Evolutionary conservation across 2,113 vertebrate species (phyloP), one percentile per base, ranked within the genome.

Genomic region (Drymodes brunneopygia): DNA sequence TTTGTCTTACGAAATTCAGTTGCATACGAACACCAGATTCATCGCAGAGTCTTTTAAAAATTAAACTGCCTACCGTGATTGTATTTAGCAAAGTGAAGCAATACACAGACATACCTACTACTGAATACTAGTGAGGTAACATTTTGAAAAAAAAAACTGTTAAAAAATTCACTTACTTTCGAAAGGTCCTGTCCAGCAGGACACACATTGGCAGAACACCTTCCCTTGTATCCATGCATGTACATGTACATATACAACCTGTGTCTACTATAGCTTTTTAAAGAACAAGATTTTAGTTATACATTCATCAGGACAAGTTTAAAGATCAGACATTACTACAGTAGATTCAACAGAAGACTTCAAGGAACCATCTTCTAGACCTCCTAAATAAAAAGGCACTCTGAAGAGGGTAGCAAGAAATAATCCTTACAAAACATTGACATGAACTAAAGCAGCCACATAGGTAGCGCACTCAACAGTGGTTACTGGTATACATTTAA

Each of bases 141-240:
- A 92, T 96, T 95, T 96, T 66, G 78, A 94, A 98, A 96, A 96
- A 96, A 88, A 97, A 96, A 96, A 97, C 77, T 81, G 92, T 92
- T 97, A 95, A 96, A 97, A 97, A 96, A 95, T 88, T 95, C 81
- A 94, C 79, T 96, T 96, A 92, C 96, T 97, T 96, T 96, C 22
- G 66, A 94, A 95, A 97, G 60, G 81, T 97, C 98, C 98, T 94
- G 97, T 97, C 98, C 98, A 97, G 98, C 97, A 98, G 97, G 97
- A 98, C 91, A 25, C 90, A 96, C 86, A 70, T 94, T 97, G 96
- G 95, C 97, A 97, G 97, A 95, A 97, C 89, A 95, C 73, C 89
- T 83, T 94, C 94, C 93, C 95, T 95, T 83, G 81, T 97, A 91
- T 94, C 95, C 94, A 93, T 84, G 96, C 97, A 94, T 96, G 94